phyloP scores from a whole-genome alignment of 2,797 vertebrate genomes.

The Octomys mimax region DNA sequence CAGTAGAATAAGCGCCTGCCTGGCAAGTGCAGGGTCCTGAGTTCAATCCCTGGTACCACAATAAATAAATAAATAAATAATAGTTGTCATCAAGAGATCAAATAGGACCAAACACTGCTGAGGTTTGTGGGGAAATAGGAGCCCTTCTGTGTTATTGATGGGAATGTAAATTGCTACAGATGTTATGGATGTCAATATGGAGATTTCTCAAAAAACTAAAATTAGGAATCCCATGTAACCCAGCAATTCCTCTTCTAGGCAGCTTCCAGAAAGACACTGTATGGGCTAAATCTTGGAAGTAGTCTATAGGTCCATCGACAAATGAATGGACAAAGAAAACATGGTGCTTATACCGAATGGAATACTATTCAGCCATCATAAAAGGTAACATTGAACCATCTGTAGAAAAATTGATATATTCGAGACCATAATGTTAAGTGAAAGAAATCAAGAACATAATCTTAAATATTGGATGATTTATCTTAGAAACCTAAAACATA shows the following conservation, averaged over 20 bases:
- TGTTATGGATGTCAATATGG: not conserved
- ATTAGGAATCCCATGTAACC: not conserved
- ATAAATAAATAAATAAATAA: too few species aligned
- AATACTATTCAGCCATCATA: not conserved
- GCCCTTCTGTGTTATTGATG: not conserved
- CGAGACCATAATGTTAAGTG: not conserved
- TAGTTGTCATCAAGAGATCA: not conserved
- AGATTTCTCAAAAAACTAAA: not conserved
- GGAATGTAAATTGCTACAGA: not conserved
- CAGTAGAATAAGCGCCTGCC: too few species aligned
- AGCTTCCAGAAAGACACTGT: not conserved
- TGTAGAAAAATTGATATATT: not conserved
- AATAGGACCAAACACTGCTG: not conserved
- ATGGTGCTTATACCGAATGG: not conserved
- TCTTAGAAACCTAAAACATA: not conserved
- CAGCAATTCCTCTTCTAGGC: not conserved
- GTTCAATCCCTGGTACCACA: too few species aligned
- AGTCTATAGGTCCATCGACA: not conserved
- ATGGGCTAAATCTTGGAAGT: not conserved
- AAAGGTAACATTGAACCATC: not conserved
- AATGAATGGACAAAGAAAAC: not conserved
- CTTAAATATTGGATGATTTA: not conserved
- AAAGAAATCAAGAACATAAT: not conserved
- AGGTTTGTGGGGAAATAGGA: not conserved
- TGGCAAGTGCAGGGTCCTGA: too few species aligned